These are phyloP conservation scores for Centropyge bicolor DNA, from an alignment of 2,797 vertebrate species.

Conservation along the genomic window DNA sequence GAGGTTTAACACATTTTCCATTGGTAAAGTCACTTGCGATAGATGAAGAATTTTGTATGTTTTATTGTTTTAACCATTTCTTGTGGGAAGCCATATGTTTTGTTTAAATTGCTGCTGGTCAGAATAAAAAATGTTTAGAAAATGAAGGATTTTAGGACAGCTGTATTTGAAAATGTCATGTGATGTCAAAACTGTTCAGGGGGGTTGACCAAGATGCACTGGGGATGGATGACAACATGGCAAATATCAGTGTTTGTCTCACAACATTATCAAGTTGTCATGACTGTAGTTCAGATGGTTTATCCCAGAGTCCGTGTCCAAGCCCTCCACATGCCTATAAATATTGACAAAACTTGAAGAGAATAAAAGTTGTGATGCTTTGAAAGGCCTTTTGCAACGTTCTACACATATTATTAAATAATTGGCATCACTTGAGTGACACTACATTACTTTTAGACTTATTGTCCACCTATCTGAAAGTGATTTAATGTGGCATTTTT, in stretches of 20 bases:
- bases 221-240: constrained; percentile 11
- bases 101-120: constrained; percentile 91
- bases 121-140: constrained; percentile 82
- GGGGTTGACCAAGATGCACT: constrained; percentile 30
- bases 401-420: constrained; percentile 24
- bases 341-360: constrained; percentile 45
- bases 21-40: constrained; percentile 70
- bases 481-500: constrained; percentile 28
- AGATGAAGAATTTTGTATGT: constrained; percentile 74
- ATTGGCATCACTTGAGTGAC: constrained; percentile 24
- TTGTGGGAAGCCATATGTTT: constrained; percentile 82
- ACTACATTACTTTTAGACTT: constrained; percentile 10
- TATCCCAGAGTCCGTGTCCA: constrained; percentile 9
- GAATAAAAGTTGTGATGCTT: constrained; percentile 30
- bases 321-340: constrained; percentile 36
- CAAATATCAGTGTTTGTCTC: constrained; percentile 27
- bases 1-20: constrained; percentile 57
- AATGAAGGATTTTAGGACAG: constrained; percentile 40
- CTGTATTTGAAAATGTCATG: constrained; percentile 44
- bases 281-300: constrained; percentile 26
- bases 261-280: constrained; percentile 1
- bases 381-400: constrained; percentile 19
- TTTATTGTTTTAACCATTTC: constrained; percentile 86
- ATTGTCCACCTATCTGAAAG: constrained; percentile 9
- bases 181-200: constrained; percentile 41